Percentiles rank a stretch among this genome's conserved stretches.
Evolutionary conservation across 2,113 vertebrate genomes (phyloP).

Genomic region (Cacatua alba): DNA sequence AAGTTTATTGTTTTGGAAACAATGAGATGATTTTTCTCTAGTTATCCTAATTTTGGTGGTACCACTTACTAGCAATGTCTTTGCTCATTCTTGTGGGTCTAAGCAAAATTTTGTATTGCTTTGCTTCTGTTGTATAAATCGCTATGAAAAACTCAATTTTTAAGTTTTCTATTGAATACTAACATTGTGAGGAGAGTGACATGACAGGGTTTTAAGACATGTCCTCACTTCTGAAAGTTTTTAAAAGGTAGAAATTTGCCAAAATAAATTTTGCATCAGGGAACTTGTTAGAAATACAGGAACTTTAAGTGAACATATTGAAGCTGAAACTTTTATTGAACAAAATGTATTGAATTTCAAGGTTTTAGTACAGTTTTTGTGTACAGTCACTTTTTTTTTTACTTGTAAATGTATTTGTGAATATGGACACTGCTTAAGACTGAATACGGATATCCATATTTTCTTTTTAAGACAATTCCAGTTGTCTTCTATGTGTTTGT

Average conservation of each 20-base stretch:
- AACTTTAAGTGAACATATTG: not conserved
- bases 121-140: not conserved
- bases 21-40: not conserved
- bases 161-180: accelerated
- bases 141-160: not conserved
- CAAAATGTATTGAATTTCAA: not conserved
- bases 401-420: not conserved
- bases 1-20: not conserved
- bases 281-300: not conserved
- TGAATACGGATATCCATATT: not conserved
- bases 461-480: not conserved
- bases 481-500: not conserved
- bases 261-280: not conserved
- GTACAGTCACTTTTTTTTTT: not conserved
- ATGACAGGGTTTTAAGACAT: not conserved
- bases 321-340: not conserved
- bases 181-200: not conserved
- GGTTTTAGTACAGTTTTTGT: not conserved
- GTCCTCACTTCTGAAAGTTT: not conserved
- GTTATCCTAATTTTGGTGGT: not conserved
- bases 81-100: not conserved
- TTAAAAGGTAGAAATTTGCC: not conserved
- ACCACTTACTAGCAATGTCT: not conserved
- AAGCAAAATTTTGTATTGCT: not conserved
- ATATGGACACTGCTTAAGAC: not conserved